Percentiles rank a stretch among this genome's conserved stretches.
phyloP scores from a whole-genome alignment of 1,140 invertebrate species.

The Dendroctonus valens region DNA sequence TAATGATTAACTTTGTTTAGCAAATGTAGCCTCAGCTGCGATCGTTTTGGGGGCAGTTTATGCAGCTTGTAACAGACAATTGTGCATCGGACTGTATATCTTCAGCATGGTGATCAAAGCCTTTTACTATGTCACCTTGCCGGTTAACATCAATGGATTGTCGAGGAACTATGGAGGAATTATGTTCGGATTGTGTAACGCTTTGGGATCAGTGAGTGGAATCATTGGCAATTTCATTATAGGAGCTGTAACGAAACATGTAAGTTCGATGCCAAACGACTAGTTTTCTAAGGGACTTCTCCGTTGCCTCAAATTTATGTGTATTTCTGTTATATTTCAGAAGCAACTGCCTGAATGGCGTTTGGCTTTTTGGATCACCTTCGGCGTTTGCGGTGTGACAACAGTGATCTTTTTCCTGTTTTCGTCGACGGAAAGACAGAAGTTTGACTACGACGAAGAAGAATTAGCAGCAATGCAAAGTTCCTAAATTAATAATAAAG shows the following conservation, averaged over 20 bases:
- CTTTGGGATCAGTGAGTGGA: constrained; percentile 11
- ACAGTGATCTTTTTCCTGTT: constrained; percentile 9
- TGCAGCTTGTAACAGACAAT: constrained; percentile 25
- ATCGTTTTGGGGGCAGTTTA: constrained; percentile 22
- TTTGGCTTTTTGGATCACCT: constrained; percentile 20
- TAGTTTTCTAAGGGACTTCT: too few relatives aligned
- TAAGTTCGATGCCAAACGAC: constrained; percentile 3
- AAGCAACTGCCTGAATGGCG: constrained; percentile 19
- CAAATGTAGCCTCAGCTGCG: constrained; percentile 17
- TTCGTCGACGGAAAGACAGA: constrained; percentile 14
- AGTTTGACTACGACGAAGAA: constrained; percentile 19
- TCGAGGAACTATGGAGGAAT: constrained; percentile 26
- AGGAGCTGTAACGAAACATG: constrained; percentile 19
- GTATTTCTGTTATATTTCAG: constrained; percentile 3
- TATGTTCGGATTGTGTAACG: constrained; percentile 25
- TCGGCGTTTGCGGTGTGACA: constrained; percentile 6
- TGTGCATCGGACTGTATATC: constrained; percentile 13
- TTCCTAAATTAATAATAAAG: too few relatives aligned
- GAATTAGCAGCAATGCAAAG: background rate
- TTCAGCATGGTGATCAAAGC: constrained; percentile 22
- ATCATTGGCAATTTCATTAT: constrained; percentile 21
- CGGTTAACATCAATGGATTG: constrained; percentile 18
- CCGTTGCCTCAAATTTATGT: background rate
- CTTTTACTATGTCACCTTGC: constrained; percentile 25
- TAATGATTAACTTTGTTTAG: constrained; percentile 17